Evolutionary conservation across 2,888 invertebrate genomes (phyloP), one percentile per base, ranked within the genome.

Genomic region (Allolobophora icterica): DNA sequence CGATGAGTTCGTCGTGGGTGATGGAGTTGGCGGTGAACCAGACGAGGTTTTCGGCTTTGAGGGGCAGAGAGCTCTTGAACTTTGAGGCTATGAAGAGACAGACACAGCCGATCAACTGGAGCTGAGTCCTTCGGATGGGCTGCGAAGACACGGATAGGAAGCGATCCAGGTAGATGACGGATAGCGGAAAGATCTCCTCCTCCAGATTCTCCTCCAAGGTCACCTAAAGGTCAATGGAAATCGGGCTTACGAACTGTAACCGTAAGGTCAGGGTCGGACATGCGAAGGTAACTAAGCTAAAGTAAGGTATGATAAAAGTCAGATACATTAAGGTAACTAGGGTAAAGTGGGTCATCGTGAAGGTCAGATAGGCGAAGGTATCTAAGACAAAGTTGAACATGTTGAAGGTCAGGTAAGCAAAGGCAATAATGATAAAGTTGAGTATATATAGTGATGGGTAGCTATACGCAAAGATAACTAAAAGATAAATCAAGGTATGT

Each of bases 11-110:
- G 92, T 97, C 96, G 94, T 97, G 96, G 92, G 97, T 97, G 96
- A 99, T 97, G 96, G 98, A 98, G 96, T 98, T 97, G 95, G 98
- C 99, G 91, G 99, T 98, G 96, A 98, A 99, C 96, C 97, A 97
- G 94, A 98, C 97, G 94, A 99, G 97, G 89, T 97, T 96, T 93
- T 97, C 97, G 2, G 97, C 97, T 2, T 97, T 96, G 92, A 98
- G 96, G 34, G 98, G 98, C 92, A 96, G 96, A 17, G 98, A 97
- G 95, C 99, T 98, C 93, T 98, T 97, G 93, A 99, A 96, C 96
- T 99, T 99, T 91, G 98, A 98, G 58, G 98, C 98, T 93, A 99
- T 96, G 94, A 99, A 96, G 94, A 99, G 96, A 95, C 98, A 98
- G 87, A 98, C 97, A 45, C 98, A 97, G 92, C 98, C 99, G 94